Base-by-base conservation (phyloP, 2,888 invertebrate genomes). In the Thymelicus lineola region DNA sequence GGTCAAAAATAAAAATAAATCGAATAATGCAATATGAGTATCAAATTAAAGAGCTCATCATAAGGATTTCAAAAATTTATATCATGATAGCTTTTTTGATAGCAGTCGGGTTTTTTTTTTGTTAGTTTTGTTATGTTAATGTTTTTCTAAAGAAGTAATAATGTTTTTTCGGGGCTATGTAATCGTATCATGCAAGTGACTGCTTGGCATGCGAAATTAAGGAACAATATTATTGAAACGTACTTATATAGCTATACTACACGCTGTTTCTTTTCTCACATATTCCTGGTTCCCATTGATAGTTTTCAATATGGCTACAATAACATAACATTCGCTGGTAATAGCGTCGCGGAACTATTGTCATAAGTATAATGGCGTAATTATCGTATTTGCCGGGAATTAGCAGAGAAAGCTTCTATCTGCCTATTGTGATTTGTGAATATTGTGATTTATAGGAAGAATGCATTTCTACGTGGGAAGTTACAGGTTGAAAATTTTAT, bases 341-440 rank as follows among this genome's bases (percentile, higher is more conserved):
- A 77, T 77, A 79, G 66, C 74, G 73, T 80, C 75, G 81, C 82
- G 84, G 83, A 85, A 86, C 82, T 76, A 84, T 85, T 85, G 84
- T 85, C 77, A 83, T 76, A 73, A 73, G 4, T 28, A 28, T 28
- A 28, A 28, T 28, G 28, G 76, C 74, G 77, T 81, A 82, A 87
- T 84, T 84, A 81, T 79, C 74, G 79, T 80, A 77, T 79, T 80
- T 77, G 75, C 75, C 75, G 73, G 80, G 81, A 82, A 77, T 77
- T 81, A 77, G 73, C 76, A 74, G 82, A 81, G 87, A 89, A 86
- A 89, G 85, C 77, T 76, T 71, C 75, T 72, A 60, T 64, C 71
- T 75, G 71, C 75, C 79, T 80, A 86, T 83, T 84, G 84, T 82
- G 77, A 75, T 72, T 67, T 50, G 14, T 50, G 15, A 48, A 48